Evolutionary conservation across 2,797 vertebrate genomes (phyloP), one percentile per base, ranked within the genome.

Genomic region (Rhincodon typus): DNA sequence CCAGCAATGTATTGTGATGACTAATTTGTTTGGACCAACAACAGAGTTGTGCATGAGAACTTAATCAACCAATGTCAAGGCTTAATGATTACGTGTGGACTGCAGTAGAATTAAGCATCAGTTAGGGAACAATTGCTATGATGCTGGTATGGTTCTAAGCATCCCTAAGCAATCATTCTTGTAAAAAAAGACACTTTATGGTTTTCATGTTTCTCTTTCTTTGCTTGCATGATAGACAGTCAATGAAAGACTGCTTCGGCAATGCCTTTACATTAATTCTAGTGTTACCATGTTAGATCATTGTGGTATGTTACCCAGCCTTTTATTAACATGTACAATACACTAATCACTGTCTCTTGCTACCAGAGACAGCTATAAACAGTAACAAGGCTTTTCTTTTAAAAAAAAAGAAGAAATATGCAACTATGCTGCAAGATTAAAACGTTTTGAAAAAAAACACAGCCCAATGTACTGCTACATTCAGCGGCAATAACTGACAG

Each of bases 21-120:
- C 94, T 95, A 77, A 95, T 95, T 74, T 72, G 70, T 53, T 95
- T 74, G 70, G 46, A 30, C 94, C 70, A 95, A n/a, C 94, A 74
- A 70, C 25, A 30, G 70, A 74, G 38, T n/a, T 95, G 70, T 77
- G 94, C 27, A 77, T 34, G 30, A 74, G 70, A 77, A 72, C 94
- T 53, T 72, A 77, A 95, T 74, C 94, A 95, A 57, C 42, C 94
- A 19, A 42, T 70, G 27, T 50, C 70, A 95, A 77, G 69, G 25
- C 25, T 50, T 74, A 74, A 95, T 57, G 27, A 57, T 95, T 42
- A 77, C 46, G 15, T 77, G 94, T 53, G 17, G 70, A 53, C 53
- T 74, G 94, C 94, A 30, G 21, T 13, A 5, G 70, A 95, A 95
- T 77, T 17, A 50, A 21, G n/a, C 25, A 27, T 50, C 15, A 30